Evolutionary conservation across 2,113 vertebrate genomes (phyloP).

Genomic region (Tenrec ecaudatus): DNA sequence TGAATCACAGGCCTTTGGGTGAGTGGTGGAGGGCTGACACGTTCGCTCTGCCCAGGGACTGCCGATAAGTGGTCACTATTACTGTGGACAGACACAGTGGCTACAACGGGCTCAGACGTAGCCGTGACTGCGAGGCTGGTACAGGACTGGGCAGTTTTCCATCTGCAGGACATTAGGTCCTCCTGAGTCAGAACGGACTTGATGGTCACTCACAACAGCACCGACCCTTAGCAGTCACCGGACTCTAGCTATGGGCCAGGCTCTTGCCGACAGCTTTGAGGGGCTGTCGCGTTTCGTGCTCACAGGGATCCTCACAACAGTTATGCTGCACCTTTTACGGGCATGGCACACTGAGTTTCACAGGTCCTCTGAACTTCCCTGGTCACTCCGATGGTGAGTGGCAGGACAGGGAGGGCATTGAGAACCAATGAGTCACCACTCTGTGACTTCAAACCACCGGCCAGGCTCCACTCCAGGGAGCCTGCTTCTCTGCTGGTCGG

Average conservation of each 20-base stretch:
- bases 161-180: too few species aligned
- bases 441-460: background rate
- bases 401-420: background rate
- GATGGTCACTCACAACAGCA: too few species aligned
- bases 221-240: background rate
- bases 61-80: too few species aligned
- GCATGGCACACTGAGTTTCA: too few species aligned
- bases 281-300: background rate
- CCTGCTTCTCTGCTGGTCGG: background rate
- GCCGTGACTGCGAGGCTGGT: too few species aligned
- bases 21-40: background rate
- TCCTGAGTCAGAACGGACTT: too few species aligned
- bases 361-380: fast-evolving
- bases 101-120: too few species aligned
- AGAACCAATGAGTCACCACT: too few species aligned
- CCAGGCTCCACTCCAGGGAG: background rate
- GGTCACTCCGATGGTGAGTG: background rate
- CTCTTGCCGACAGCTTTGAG: background rate
- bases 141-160: too few species aligned
- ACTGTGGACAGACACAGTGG: too few species aligned
- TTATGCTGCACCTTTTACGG: too few species aligned
- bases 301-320: background rate
- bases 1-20: background rate
- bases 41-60: background rate
- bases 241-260: background rate